Evolutionary conservation across 2,888 invertebrate genomes (phyloP), one percentile per base, ranked within the genome.

Genomic region (Acanthoscelides obtectus): DNA sequence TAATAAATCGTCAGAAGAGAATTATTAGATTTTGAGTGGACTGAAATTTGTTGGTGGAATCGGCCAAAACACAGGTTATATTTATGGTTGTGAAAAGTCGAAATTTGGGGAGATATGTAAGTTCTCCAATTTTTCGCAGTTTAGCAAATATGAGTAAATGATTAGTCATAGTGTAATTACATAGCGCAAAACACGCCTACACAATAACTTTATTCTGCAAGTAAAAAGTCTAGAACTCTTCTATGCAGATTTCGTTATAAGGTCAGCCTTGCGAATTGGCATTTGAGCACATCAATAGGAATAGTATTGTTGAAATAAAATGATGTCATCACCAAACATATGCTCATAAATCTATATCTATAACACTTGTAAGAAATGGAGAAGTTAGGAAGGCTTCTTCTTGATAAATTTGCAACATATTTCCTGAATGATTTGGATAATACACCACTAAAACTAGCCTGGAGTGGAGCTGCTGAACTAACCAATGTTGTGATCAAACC

Each of bases 391-490:
- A 66, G 66, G 19, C 66, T 66, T 22, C 22, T 66, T 20, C 66
- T 66, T 66, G 67, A 25, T 72, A 21, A 64, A 69, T 21, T 2
- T 45, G 45, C 21, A 45, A 45, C 45, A 45, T 45, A 94, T 84
- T 99, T 97, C 87, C 95, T 99, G 70, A 96, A 98, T 87, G 98
- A 99, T 88, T 90, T 99, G 86, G 97, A 99, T 85, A 91, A 91
- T 76, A 94, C 94, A 70, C 98, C 99, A 86, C 87, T 99, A 77
- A 97, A 97, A 86, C 89, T 99, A 75, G 97, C 99, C 84, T 99
- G 97, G 97, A 97, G 97, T 88, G 98, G 98, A 79, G 97, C 99
- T 90, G 97, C 98, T 71, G 94, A 95, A 25, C 87, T 99, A 74
- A 91, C 92, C 78, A 93, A 98, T 86, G 88, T 99, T 71, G 90